Evolutionary conservation across 2,797 vertebrate species (phyloP), one percentile per base, ranked within the genome.

Genomic region (Gymnocypris eckloni): DNA sequence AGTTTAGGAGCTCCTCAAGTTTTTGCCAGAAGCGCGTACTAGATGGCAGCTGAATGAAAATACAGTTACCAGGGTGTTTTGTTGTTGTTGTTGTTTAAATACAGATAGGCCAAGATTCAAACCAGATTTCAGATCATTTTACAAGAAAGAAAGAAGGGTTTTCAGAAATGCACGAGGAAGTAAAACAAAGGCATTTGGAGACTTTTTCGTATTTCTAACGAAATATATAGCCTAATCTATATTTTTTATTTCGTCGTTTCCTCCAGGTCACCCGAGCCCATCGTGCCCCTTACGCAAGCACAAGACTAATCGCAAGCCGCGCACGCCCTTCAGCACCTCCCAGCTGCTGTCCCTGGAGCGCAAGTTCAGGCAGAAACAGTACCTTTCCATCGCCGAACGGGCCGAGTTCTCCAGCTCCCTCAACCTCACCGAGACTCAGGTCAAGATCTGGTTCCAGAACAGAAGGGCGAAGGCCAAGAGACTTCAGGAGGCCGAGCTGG

Each of bases 361-460:
- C 88, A 96, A 96, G 91, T 97, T 97, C 85, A 93, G 96, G 3
- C 96, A 96, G 92, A 96, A 97, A 89, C 96, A 96, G 92, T 97
- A 96, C 91, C 95, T 97, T 87, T 97, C 96, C 89, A 97, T 97
- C 81, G 96, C 96, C 22, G 96, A 97, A 91, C 92, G 96, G 88
- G 96, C 96, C 48, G 96, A 96, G 92, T 96, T 96, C 92, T 96
- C 96, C 92, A 96, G 93, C 92, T 95, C 96, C 0, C 96, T 97
- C 90, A 96, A 94, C 93, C 94, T 97, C 90, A 96, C 96, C 71
- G 96, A 97, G 94, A 97, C 96, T 13, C 96, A 97, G 92, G 96
- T 97, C 81, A 97, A 97, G 91, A 96, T 97, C 28, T 97, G 96
- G 96, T 97, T 97, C 90, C 96, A 97, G 89, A 97, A 97, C 92